A percentile compares a stretch with the other conserved stretches of the same genome.
phyloP scores from a whole-genome alignment of 2,797 vertebrate species.

The Ptychobarbus kaznakovi region DNA sequence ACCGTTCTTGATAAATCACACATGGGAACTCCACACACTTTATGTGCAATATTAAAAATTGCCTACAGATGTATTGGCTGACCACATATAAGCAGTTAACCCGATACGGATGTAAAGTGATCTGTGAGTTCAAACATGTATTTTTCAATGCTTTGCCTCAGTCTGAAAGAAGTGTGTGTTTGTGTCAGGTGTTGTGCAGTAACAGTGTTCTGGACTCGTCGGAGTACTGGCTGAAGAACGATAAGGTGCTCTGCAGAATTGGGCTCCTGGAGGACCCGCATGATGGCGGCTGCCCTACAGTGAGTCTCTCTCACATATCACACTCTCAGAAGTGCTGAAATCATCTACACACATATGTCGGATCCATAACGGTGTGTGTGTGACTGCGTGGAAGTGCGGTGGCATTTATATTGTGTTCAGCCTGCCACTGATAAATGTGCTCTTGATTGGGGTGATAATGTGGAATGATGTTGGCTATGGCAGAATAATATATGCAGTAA shows the following conservation, averaged over 20 bases:
- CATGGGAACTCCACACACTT: background rate
- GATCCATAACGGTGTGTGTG: background rate
- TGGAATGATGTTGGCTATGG: slow-evolving; percentile 12
- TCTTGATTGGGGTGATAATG: slow-evolving; percentile 42
- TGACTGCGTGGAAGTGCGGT: background rate
- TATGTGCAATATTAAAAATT: background rate
- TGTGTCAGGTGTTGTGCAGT: slow-evolving; percentile 88
- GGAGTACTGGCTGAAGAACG: slow-evolving; percentile 95
- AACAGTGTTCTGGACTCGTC: slow-evolving; percentile 90
- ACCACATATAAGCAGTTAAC: background rate
- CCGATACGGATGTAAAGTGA: background rate
- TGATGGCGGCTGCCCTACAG: slow-evolving; percentile 86
- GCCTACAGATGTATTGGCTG: background rate
- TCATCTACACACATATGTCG: background rate
- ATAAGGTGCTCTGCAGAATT: slow-evolving; percentile 89
- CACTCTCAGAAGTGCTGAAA: slow-evolving; percentile 9
- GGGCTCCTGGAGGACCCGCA: slow-evolving; percentile 88
- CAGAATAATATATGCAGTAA: slow-evolving; percentile 35
- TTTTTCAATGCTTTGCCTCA: background rate
- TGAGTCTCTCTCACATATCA: slow-evolving; percentile 76
- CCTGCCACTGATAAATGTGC: slow-evolving; percentile 34
- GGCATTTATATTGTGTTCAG: slow-evolving; percentile 28
- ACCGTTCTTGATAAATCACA: background rate
- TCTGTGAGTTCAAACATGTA: background rate
- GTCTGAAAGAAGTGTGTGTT: slow-evolving; percentile 12